Evolutionary conservation across 2,113 vertebrate genomes (phyloP).

Genomic region (human): GRCh38 chr13:27559501-27560000

Average conservation of each 20-base stretch:
- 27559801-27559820: not conserved
- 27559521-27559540: not conserved
- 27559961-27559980: constrained; percentile 94
- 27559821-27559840: constrained; percentile 73
- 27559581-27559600: not conserved
- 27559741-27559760: not conserved
- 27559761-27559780: not conserved
- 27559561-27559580: not conserved
- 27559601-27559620: not conserved
- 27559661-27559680: not conserved
- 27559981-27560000: constrained; percentile 89
- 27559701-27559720: not conserved
- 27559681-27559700: not conserved
- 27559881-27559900: constrained; percentile 90
- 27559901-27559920: constrained; percentile 88
- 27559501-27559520: not conserved
- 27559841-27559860: constrained; percentile 89
- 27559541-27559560: not conserved
- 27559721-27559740: not conserved
- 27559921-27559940: constrained; percentile 87
- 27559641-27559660: not conserved
- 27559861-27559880: constrained; percentile 81
- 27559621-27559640: not conserved
- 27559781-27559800: not conserved
- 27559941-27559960: constrained; percentile 92